phyloP scores from a whole-genome alignment of 2,113 vertebrate genomes.

The Xenopus borealis region DNA sequence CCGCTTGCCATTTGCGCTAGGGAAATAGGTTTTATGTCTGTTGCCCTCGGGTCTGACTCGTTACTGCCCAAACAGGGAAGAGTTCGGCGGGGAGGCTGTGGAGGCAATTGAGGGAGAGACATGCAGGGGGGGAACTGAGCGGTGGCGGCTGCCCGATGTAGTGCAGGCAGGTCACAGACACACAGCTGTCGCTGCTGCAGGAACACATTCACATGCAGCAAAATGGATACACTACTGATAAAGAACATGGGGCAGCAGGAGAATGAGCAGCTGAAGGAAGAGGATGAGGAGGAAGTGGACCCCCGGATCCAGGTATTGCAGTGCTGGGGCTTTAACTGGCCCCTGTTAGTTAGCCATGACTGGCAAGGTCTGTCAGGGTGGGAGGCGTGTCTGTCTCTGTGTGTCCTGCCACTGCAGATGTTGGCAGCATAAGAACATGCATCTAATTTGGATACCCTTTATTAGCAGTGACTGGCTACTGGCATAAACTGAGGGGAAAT shows the following conservation, averaged over 20 bases:
- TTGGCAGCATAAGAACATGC: too few relatives aligned
- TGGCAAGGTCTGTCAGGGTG: not conserved
- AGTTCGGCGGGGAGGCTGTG: not conserved
- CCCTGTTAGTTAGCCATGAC: not conserved
- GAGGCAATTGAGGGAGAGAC: too few relatives aligned
- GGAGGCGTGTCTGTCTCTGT: constrained; percentile 16
- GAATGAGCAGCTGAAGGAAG: constrained; percentile 48
- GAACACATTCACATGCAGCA: not conserved
- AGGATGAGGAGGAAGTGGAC: constrained; percentile 81
- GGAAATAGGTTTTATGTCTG: not conserved
- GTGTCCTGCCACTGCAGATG: not conserved
- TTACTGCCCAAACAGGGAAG: not conserved
- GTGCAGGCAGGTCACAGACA: not conserved
- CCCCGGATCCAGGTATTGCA: constrained; percentile 84
- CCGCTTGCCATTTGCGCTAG: constrained; percentile 16
- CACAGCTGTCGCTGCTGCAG: not conserved
- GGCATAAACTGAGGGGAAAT: too few relatives aligned
- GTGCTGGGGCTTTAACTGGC: not conserved
- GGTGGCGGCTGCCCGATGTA: not conserved
- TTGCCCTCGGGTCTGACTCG: not conserved
- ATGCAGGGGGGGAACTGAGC: not conserved
- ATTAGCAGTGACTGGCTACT: too few relatives aligned
- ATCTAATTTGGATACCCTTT: too few relatives aligned
- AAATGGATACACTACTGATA: constrained; percentile 61
- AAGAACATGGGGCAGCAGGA: constrained; percentile 52